Base-by-base conservation (phyloP, 30 jellyfish, hydroid and myxozoan species). In the Aurelia sp. region DNA sequence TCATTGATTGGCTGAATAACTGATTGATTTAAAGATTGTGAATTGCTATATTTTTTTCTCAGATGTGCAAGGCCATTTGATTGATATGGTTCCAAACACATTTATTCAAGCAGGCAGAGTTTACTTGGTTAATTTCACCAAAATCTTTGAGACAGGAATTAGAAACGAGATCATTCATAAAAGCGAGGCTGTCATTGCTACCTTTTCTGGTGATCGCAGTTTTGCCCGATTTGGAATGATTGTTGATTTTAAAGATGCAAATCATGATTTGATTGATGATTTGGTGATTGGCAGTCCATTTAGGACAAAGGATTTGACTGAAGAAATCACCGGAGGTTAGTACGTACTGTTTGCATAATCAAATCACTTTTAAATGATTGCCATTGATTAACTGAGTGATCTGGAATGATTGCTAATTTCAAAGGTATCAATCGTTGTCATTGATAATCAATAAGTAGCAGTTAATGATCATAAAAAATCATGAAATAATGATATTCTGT, bases 71-170 rank as follows among this genome's bases (percentile, higher is more conserved):
- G 97, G 97, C 52, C 97, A 89, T 80, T 51, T 89, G 40, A 63
- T 81, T 24, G 92, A 73, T 69, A 60, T 72, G 70, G 81, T 89
- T 48, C 92, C 92, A 20, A 50, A 66, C 67, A 89, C 79, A 8
- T 89, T 80, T 78, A 74, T 62, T 18, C 97, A 89, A 73, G 97
- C 97, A 35, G 97, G 97, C 13, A 63, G 48, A 1, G 97, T 89
- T 17, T 80, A 58, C 52, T 31, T 89, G 62, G 64, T 80, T 67
- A 75, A 89, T 20, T 72, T 89, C 63, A 74, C 89, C 10, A 11
- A 63, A 30, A 19, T 89, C 40, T n/a, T 72, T 13, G 44, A 38
- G 15, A 58, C 10, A 22, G 82, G 89, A 17, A 24, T 10, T 24
- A 41, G n/a, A 8, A 74, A 74, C 55, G 80, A 62, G 66, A 55